Percentiles rank a stretch among this genome's conserved stretches.
phyloP scores from a whole-genome alignment of 2,888 invertebrate genomes.

The Eilema griseolum region DNA sequence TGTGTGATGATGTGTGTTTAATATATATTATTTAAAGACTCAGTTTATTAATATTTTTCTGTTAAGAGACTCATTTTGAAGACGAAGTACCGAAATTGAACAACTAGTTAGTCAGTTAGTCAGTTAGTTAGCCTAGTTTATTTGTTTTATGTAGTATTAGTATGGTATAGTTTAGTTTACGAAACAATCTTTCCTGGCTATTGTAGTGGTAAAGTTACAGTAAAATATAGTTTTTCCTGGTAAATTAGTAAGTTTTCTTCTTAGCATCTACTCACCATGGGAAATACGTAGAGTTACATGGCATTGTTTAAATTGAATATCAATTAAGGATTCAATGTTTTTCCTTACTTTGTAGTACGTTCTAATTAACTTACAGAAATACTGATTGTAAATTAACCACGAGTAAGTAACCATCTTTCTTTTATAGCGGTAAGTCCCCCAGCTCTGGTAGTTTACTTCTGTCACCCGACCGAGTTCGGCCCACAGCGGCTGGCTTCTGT shows the following conservation, averaged over 20 bases:
- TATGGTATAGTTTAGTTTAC: neutral
- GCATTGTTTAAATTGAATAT: slow-evolving; percentile 16
- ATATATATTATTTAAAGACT: too few relatives aligned
- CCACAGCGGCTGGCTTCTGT: too few relatives aligned
- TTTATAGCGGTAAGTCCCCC: neutral
- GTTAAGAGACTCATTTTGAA: too few relatives aligned
- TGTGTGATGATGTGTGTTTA: too few relatives aligned
- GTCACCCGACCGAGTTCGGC: too few relatives aligned
- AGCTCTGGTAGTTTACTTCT: neutral
- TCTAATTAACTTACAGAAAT: neutral
- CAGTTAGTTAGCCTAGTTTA: too few relatives aligned
- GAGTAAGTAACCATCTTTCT: neutral
- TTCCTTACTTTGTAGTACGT: neutral
- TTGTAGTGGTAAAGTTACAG: slow-evolving; percentile 1
- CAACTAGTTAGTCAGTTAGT: too few relatives aligned
- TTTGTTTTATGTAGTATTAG: neutral
- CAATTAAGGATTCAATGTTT: slow-evolving; percentile 6
- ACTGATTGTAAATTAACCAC: neutral
- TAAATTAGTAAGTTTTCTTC: slow-evolving; percentile 4
- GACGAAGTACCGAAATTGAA: too few relatives aligned
- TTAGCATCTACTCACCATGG: slow-evolving; percentile 10
- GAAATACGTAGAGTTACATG: slow-evolving; percentile 6
- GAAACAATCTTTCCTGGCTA: slow-evolving; percentile 7
- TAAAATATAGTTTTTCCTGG: slow-evolving; percentile 9
- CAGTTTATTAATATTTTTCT: too few relatives aligned